These are phyloP conservation scores for Ctenicera cuprea DNA, from an alignment of 2,888 invertebrate genomes.

Conservation along the genomic window DNA sequence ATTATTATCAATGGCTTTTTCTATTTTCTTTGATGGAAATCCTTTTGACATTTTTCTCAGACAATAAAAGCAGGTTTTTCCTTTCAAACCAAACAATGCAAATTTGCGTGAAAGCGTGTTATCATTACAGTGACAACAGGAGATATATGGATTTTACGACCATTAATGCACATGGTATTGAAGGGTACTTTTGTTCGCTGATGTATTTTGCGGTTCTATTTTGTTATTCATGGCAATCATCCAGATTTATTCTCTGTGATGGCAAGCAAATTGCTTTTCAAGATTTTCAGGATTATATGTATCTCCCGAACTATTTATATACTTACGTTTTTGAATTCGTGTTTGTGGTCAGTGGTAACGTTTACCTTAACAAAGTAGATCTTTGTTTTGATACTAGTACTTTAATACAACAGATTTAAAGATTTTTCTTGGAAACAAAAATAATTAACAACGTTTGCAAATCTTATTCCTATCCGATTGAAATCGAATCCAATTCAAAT, in stretches of 20 bases:
- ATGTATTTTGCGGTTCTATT: slow-evolving; percentile 16
- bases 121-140: not conserved
- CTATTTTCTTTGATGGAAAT: not conserved
- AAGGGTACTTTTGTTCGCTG: slow-evolving; percentile 20
- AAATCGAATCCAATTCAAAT: too few relatives aligned
- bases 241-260: slow-evolving; percentile 15
- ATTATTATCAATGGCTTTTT: not conserved
- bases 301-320: not conserved
- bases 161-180: slow-evolving; percentile 16
- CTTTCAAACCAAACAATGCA: not conserved
- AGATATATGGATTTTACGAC: slow-evolving; percentile 2
- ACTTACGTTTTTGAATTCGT: not conserved
- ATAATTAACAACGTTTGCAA: too few relatives aligned
- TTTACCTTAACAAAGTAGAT: not conserved
- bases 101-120: slow-evolving; percentile 15
- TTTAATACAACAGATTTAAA: too few relatives aligned
- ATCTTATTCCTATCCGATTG: too few relatives aligned
- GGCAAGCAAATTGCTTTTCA: not conserved
- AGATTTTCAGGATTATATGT: slow-evolving; percentile 10
- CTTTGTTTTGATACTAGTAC: not conserved
- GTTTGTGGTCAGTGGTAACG: not conserved
- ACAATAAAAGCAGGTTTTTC: not conserved
- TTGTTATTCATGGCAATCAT: slow-evolving; percentile 22
- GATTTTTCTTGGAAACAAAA: too few relatives aligned
- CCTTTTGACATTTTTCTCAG: not conserved